These are phyloP conservation scores for Candoia aspera DNA, from an alignment of 2,113 vertebrate species.

Conservation along the genomic window DNA sequence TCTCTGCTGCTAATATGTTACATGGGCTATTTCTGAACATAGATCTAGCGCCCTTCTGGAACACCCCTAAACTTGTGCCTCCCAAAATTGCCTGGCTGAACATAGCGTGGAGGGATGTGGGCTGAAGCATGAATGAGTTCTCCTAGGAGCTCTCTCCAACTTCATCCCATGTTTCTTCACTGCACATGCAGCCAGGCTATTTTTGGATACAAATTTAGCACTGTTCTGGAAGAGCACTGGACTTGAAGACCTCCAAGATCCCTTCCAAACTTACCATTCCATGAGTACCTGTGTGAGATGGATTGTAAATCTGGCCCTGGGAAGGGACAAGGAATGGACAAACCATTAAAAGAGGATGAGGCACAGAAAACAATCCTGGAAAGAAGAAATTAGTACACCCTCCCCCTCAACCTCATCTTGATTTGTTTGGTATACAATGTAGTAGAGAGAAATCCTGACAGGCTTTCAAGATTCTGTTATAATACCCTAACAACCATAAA, in stretches of 20 bases:
- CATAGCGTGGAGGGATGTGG: background rate
- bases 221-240: background rate
- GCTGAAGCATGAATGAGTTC: background rate
- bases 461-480: background rate
- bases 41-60: background rate
- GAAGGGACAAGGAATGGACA: background rate
- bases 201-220: background rate
- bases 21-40: background rate
- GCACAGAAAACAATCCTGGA: background rate
- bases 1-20: background rate
- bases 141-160: background rate
- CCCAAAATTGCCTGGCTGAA: background rate
- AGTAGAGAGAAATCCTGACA: background rate
- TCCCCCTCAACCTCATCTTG: background rate
- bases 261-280: background rate
- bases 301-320: background rate
- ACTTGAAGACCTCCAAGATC: background rate
- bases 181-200: background rate
- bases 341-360: background rate
- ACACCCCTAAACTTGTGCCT: background rate
- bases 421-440: background rate
- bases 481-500: background rate
- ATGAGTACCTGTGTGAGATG: background rate
- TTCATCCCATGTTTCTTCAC: background rate
- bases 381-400: background rate